A percentile compares a stretch with the other conserved stretches of the same genome.
phyloP scores from a whole-genome alignment of 2,888 invertebrate genomes.

The Cistogaster globosa region DNA sequence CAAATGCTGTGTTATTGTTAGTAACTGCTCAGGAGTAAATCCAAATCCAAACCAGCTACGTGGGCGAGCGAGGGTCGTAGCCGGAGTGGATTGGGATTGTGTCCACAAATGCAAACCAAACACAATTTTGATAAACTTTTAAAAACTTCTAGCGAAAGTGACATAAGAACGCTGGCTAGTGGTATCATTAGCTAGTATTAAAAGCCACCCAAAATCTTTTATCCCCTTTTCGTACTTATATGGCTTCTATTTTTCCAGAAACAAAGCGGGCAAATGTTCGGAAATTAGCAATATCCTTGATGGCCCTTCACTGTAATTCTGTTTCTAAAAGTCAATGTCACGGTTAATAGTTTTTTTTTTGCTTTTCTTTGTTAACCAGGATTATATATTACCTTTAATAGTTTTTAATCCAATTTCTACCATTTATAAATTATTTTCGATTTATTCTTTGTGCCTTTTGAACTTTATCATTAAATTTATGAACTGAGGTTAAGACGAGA shows the following conservation, averaged over 20 bases:
- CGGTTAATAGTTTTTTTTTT: slow-evolving; percentile 39
- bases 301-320: slow-evolving; percentile 15
- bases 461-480: slow-evolving; percentile 1
- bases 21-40: slow-evolving; percentile 61
- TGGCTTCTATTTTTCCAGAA: slow-evolving; percentile 49
- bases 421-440: slow-evolving; percentile 3
- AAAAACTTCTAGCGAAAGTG: slow-evolving; percentile 30
- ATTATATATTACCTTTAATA: slow-evolving; percentile 20
- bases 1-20: slow-evolving; percentile 65
- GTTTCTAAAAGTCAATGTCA: slow-evolving; percentile 34
- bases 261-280: not conserved
- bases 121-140: slow-evolving; percentile 71
- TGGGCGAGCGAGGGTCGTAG: slow-evolving; percentile 55
- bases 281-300: slow-evolving; percentile 15
- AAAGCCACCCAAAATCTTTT: slow-evolving; percentile 38
- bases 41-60: slow-evolving; percentile 71
- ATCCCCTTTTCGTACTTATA: slow-evolving; percentile 29
- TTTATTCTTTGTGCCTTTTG: not conserved
- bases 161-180: slow-evolving; percentile 59
- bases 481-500: not conserved
- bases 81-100: slow-evolving; percentile 67
- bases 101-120: slow-evolving; percentile 70
- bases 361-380: slow-evolving; percentile 2
- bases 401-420: slow-evolving; percentile 24
- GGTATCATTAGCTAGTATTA: slow-evolving; percentile 53